Percentiles rank a stretch among this genome's conserved stretches.
phyloP scores from a whole-genome alignment of 1,140 invertebrate genomes.

The Belonocnema kinseyi region DNA sequence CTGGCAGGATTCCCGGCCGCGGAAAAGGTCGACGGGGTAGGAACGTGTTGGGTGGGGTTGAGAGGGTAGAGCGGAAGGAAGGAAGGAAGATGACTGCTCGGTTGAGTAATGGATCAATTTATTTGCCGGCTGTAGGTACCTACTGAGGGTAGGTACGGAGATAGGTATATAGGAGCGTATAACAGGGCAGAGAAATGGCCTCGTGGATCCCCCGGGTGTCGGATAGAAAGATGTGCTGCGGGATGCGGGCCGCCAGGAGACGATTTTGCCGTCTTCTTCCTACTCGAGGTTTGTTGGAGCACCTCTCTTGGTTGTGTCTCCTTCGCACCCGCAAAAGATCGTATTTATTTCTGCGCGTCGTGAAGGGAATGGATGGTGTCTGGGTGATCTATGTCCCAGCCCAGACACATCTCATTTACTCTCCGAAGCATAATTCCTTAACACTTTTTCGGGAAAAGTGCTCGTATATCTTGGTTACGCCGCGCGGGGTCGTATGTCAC shows the following conservation, averaged over 20 bases:
- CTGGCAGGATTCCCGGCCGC: conserved; percentile 55
- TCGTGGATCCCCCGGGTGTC: conserved; percentile 62
- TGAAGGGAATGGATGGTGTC: conserved; percentile 67
- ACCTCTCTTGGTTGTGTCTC: conserved; percentile 38
- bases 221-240: conserved; percentile 68
- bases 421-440: conserved; percentile 72
- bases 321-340: conserved; percentile 52
- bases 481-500: conserved; percentile 43
- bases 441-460: conserved; percentile 70
- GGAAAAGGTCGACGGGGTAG: conserved; percentile 44
- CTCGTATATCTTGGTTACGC: conserved; percentile 72
- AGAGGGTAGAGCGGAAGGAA: conserved; percentile 49
- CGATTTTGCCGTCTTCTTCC: conserved; percentile 54
- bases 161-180: conserved; percentile 50
- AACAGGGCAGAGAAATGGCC: conserved; percentile 66
- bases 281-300: conserved; percentile 34
- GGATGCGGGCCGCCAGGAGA: conserved; percentile 65
- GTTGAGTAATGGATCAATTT: conserved; percentile 75
- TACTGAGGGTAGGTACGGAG: conserved; percentile 53
- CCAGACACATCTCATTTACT: conserved; percentile 74
- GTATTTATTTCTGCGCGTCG: conserved; percentile 70
- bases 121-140: conserved; percentile 64
- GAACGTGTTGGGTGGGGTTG: conserved; percentile 36
- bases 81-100: conserved; percentile 70
- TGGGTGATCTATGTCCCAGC: conserved; percentile 70